Evolutionary conservation across 2,113 vertebrate species (phyloP).

Genomic region (Malurus melanocephalus): DNA sequence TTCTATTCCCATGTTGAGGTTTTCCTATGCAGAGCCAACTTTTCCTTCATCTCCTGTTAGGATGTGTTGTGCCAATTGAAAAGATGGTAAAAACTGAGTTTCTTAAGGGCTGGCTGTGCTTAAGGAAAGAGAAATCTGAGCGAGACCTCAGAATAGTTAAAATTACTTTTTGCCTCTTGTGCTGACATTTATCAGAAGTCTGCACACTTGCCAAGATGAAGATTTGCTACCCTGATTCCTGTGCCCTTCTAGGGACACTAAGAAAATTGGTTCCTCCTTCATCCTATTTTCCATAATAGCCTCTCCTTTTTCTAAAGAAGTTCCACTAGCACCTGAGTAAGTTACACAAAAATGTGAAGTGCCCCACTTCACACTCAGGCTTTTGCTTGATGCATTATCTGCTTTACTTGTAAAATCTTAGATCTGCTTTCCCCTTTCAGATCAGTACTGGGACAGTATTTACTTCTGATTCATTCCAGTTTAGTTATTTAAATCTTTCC

Average conservation of each 20-base stretch:
- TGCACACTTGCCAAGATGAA: neutral
- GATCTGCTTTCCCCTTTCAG: neutral
- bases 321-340: neutral
- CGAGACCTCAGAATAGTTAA: neutral
- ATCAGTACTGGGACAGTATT: neutral
- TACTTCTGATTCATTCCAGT: constrained; percentile 49
- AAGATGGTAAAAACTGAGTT: neutral
- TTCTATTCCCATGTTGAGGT: neutral
- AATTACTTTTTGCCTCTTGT: neutral
- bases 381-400: neutral
- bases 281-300: neutral
- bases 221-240: neutral
- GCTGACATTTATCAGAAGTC: neutral
- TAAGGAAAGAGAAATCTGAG: neutral
- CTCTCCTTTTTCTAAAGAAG: neutral
- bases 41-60: neutral
- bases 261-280: neutral
- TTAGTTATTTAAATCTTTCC: constrained; percentile 46
- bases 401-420: neutral
- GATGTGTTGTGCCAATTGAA: neutral
- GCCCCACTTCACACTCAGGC: neutral
- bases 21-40: neutral
- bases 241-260: constrained; percentile 12
- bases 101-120: neutral
- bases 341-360: neutral